Base-by-base conservation (phyloP, 2,888 invertebrate species). In the Sthenelais limicola region DNA sequence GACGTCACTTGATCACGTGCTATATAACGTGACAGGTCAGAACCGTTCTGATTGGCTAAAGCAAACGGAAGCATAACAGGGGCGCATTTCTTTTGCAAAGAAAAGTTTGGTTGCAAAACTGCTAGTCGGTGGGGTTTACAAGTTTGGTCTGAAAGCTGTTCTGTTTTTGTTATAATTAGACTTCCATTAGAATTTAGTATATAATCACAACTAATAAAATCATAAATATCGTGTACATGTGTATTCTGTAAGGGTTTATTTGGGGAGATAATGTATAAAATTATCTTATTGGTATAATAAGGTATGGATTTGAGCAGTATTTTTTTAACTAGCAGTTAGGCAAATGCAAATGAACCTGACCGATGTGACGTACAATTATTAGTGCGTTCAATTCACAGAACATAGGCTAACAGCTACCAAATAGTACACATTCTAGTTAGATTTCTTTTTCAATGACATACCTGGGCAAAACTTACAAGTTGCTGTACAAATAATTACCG, bases 401-500 rank as follows among this genome's bases (percentile, higher is more conserved):
- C 52, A 15, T 28, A 52, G 26, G 52, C 21, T 24, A 24, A 21
- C 15, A 52, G 30, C 52, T 52, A 52, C 52, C 15, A 12, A 52
- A 52, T 52, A 52, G 24, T 52, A 52, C 52, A 52, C 52, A 52
- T 52, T 52, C 52, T 52, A 52, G n/a, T n/a, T n/a, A n/a, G n/a
- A n/a, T n/a, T 52, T 26, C n/a, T 52, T 52, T 52, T 26, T 52
- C 28, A 52, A n/a, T n/a, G n/a, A 52, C 30, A 52, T 28, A n/a
- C 32, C 56, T 56, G 56, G 56, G 32, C 56, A 56, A 56, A 21
- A 56, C 26, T n/a, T 21, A 56, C 21, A 58, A 30, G 43, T 30
- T 43, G 9, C 43, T 66, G 66, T 66, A 66, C 66, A 66, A 38
- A 38, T 66, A 66, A 38, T 66, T 66, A 66, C 66, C 24, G 38